These are phyloP conservation scores for Capitulum mitella DNA, from an alignment of 2,888 invertebrate species.

Conservation along the genomic window DNA sequence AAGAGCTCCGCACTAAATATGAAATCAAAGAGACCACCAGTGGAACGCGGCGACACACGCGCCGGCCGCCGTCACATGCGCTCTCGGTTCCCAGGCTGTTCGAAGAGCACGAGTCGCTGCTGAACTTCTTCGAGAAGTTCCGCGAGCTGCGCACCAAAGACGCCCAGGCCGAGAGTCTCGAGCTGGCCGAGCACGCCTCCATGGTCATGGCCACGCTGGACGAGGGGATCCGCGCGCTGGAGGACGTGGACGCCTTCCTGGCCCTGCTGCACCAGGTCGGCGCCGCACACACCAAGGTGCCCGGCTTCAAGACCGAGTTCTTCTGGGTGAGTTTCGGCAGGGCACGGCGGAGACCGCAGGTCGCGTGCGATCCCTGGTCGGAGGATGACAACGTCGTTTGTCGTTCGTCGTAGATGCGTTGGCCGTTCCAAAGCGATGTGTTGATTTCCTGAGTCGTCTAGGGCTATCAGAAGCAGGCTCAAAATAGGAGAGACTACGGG, in stretches of 20 bases:
- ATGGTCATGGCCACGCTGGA: constrained; percentile 84
- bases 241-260: constrained; percentile 76
- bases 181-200: constrained; percentile 76
- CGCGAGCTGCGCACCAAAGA: constrained; percentile 68
- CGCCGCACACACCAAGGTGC: constrained; percentile 71
- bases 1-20: too few relatives aligned
- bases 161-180: constrained; percentile 64
- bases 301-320: constrained; percentile 74
- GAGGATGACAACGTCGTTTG: too few relatives aligned
- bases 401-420: too few relatives aligned
- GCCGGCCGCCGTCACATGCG: too few relatives aligned
- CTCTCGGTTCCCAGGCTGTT: constrained; percentile 60
- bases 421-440: too few relatives aligned
- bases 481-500: too few relatives aligned
- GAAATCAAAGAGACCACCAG: too few relatives aligned
- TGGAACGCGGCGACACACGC: too few relatives aligned
- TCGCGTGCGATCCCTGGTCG: too few relatives aligned
- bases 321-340: constrained; percentile 64
- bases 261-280: constrained; percentile 74
- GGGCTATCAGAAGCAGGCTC: too few relatives aligned
- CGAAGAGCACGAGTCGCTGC: constrained; percentile 75
- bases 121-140: constrained; percentile 73
- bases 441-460: too few relatives aligned
- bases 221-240: constrained; percentile 77
- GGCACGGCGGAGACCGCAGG: too few relatives aligned